Percentiles rank a stretch among this genome's conserved stretches.
Conservation (phyloP, 2,888 invertebrate genomes). For the Meiosimyza platycephala region DNA sequence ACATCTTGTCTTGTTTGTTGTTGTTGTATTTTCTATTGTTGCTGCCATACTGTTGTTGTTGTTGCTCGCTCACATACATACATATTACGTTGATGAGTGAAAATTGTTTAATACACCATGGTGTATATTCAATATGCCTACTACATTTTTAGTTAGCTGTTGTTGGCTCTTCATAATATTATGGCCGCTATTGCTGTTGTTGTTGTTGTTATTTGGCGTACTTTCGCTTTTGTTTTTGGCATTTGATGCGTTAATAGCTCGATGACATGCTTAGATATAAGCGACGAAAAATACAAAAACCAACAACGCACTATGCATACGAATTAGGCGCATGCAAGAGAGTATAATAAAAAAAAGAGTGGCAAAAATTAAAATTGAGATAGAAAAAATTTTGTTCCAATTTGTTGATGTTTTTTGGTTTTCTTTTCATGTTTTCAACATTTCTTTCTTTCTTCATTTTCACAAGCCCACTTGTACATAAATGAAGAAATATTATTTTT, state of each 20-base stretch:
- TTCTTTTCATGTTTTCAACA: no score
- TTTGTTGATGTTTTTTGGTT: no score
- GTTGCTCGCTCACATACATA: background rate
- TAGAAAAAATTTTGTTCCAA: no score
- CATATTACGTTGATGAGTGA: constrained; percentile 14
- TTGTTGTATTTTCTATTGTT: constrained; percentile 1
- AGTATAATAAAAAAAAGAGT: no score
- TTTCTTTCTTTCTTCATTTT: no score
- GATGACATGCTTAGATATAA: constrained; percentile 57
- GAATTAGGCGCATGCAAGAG: constrained; percentile 13
- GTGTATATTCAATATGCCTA: background rate
- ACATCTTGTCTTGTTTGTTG: background rate
- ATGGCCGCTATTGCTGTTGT: constrained; percentile 40
- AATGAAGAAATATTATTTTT: no score
- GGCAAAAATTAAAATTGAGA: no score
- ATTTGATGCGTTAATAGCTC: constrained; percentile 51
- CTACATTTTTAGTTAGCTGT: background rate
- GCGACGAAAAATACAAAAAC: no score
- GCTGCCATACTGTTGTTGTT: background rate
- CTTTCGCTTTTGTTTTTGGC: constrained; percentile 35
- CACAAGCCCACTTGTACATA: no score
- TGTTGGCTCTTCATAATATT: background rate
- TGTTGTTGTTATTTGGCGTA: constrained; percentile 33
- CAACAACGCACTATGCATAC: constrained; percentile 46
- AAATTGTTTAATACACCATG: constrained; percentile 3